Evolutionary conservation across 1,140 invertebrate species (phyloP), one percentile per base, ranked within the genome.

Genomic region (Leptestheria dahalacensis): DNA sequence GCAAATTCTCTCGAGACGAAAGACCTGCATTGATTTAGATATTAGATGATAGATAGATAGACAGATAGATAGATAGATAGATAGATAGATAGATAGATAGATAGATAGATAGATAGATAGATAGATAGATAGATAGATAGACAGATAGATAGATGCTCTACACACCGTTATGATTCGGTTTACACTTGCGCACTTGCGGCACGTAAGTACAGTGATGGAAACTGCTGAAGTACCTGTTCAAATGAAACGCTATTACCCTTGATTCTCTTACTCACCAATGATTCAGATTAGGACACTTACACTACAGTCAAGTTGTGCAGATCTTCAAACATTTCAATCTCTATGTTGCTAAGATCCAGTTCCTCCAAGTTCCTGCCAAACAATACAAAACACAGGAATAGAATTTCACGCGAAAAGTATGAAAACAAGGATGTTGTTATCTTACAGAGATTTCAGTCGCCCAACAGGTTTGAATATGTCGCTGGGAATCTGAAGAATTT

Each of bases 1-100:
- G 65, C 3, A 89, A 71, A 68, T 87, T 75, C 29, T 78, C 70
- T 15, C 77, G 71, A 18, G 83, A 83, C 1, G 83, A 85, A 1
- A 85, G 72, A 18, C 78, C 78, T 79, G 55, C 48, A 25, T 29
- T 24, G 0, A 56, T 28, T 28, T 2, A 10, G 0, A 24, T 12
- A 52, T 0, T 15, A 21, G n/a, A n/a, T n/a, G n/a, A n/a, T n/a
- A n/a, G n/a, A n/a, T n/a, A n/a, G n/a, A n/a, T n/a, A n/a, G n/a
- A n/a, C n/a, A n/a, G n/a, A n/a, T n/a, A n/a, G n/a, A n/a, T n/a
- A n/a, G n/a, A n/a, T n/a, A n/a, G n/a, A n/a, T n/a, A n/a, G n/a
- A n/a, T n/a, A n/a, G n/a, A n/a, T n/a, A n/a, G n/a, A n/a, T n/a
- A n/a, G n/a, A n/a, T n/a, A n/a, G n/a, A n/a, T n/a, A n/a, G n/a